phyloP scores from a whole-genome alignment of 2,888 invertebrate species.

The Herminia tarsipennalis region DNA sequence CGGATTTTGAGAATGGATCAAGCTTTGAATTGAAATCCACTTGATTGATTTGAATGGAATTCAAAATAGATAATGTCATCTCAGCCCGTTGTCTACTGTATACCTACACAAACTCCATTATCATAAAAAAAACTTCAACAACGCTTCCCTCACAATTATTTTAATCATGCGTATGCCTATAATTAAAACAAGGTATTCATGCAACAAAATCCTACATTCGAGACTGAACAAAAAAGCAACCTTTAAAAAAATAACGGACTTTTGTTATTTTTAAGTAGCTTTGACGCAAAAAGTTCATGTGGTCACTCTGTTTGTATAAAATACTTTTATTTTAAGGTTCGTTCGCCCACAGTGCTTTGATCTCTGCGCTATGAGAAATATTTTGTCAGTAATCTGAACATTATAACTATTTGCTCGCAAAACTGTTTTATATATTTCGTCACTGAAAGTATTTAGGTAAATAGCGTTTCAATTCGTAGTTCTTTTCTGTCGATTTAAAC shows the following conservation, averaged over 20 bases:
- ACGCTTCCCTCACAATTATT: too few relatives aligned
- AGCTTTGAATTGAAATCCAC: not conserved
- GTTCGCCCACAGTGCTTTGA: not conserved
- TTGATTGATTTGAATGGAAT: too few relatives aligned
- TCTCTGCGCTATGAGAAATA: not conserved
- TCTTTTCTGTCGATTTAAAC: too few relatives aligned
- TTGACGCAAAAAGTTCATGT: conserved; percentile 25
- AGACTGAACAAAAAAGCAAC: conserved; percentile 23
- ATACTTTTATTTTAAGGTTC: conserved; percentile 5
- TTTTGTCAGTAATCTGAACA: not conserved
- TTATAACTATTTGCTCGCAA: not conserved
- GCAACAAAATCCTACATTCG: conserved; percentile 15
- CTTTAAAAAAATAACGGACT: conserved; percentile 14
- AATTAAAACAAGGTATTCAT: conserved; percentile 10
- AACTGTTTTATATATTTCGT: not conserved
- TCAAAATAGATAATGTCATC: too few relatives aligned
- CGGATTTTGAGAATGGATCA: not conserved
- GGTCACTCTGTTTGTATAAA: conserved; percentile 11
- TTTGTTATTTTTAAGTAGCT: conserved; percentile 32
- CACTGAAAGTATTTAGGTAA: too few relatives aligned
- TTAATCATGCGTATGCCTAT: not conserved
- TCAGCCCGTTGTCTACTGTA: too few relatives aligned
- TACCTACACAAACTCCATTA: too few relatives aligned
- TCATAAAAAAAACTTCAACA: too few relatives aligned
- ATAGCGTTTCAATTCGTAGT: too few relatives aligned